These are phyloP conservation scores for Lasioglossum vierecki DNA, from an alignment of 2,888 invertebrate species.

Conservation along the genomic window DNA sequence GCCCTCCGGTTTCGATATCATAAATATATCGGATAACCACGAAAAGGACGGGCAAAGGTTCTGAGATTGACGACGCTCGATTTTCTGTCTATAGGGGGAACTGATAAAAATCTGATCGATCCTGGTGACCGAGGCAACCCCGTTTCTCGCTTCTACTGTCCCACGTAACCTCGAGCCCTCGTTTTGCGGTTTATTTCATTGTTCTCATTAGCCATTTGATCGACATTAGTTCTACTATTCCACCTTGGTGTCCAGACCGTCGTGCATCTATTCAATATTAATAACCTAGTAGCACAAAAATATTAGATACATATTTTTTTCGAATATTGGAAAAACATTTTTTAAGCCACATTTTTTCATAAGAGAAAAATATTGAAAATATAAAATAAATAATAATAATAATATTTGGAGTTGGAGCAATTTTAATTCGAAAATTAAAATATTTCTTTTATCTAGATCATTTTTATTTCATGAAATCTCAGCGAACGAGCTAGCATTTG, in stretches of 20 bases:
- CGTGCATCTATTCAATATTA: background rate
- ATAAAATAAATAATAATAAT: too few relatives aligned
- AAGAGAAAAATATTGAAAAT: too few relatives aligned
- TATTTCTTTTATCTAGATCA: too few relatives aligned
- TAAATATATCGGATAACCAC: slow-evolving; percentile 36
- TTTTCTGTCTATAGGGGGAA: slow-evolving; percentile 3
- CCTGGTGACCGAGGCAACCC: background rate
- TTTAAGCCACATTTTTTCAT: too few relatives aligned
- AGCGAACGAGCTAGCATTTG: background rate
- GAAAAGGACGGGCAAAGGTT: background rate
- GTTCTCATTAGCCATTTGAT: background rate
- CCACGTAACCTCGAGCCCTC: background rate
- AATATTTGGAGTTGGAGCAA: too few relatives aligned
- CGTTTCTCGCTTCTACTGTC: background rate
- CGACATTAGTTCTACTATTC: background rate
- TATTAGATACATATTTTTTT: too few relatives aligned
- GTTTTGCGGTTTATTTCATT: background rate
- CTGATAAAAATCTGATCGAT: slow-evolving; percentile 12
- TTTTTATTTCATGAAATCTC: too few relatives aligned
- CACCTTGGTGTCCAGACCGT: background rate
- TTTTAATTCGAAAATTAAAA: too few relatives aligned
- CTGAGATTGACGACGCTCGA: slow-evolving; percentile 24
- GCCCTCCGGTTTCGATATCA: slow-evolving; percentile 34
- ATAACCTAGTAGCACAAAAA: too few relatives aligned
- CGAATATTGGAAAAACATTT: too few relatives aligned